Conservation (phyloP, 1,140 invertebrate species). For the Aethina tumida region DNA sequence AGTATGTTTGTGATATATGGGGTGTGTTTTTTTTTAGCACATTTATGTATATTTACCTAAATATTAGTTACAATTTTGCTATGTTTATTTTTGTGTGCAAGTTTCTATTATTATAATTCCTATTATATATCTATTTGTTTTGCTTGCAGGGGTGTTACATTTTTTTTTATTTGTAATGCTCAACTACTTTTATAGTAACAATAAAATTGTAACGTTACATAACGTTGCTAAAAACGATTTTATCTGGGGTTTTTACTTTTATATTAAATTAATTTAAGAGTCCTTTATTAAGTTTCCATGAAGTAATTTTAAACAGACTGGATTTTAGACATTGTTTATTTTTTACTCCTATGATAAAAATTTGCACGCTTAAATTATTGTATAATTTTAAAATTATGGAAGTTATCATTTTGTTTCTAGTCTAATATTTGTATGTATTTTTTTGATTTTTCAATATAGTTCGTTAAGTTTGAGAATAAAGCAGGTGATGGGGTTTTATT, state of each 20-base stretch:
- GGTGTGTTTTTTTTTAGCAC: conserved; percentile 22
- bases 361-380: conserved; percentile 14
- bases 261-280: conserved; percentile 2
- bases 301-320: conserved; percentile 8
- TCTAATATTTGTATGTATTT: conserved; percentile 21
- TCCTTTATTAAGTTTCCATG: conserved; percentile 6
- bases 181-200: conserved; percentile 7
- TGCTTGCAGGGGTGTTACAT: conserved; percentile 18
- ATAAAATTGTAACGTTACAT: not conserved
- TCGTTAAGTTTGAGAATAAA: conserved; percentile 19
- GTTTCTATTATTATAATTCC: conserved; percentile 18
- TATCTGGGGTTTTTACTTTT: conserved; percentile 1
- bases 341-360: conserved; percentile 12
- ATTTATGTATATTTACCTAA: conserved; percentile 21
- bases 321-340: conserved; percentile 17
- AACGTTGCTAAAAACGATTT: not conserved
- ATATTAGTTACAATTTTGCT: conserved; percentile 17
- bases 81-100: conserved; percentile 22
- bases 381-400: conserved; percentile 11
- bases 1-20: conserved; percentile 19
- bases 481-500: conserved; percentile 21
- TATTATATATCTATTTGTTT: conserved; percentile 16
- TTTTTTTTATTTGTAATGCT: conserved; percentile 13
- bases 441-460: conserved; percentile 13
- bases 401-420: conserved; percentile 19